These are phyloP conservation scores for Heliconius erato DNA, from an alignment of 2,888 invertebrate genomes.

Conservation along the genomic window DNA sequence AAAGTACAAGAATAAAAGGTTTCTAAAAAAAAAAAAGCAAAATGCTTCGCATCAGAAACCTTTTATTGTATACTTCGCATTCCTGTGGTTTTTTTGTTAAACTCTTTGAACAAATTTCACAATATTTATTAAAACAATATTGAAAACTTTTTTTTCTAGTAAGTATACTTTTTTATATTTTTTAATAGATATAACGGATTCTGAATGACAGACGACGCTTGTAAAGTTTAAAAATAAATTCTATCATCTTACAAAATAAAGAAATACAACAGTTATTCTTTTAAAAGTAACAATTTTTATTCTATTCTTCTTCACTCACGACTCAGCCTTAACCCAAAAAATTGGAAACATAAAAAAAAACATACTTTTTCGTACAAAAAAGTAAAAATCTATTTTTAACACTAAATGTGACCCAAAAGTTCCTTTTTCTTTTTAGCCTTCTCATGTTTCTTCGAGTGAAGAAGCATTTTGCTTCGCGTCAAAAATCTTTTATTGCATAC, in stretches of 20 bases:
- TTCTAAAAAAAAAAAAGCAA: constrained; percentile 45
- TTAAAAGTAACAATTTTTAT: constrained; percentile 8
- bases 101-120: constrained; percentile 72
- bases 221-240: background rate
- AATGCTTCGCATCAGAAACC: constrained; percentile 71
- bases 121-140: background rate
- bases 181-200: background rate
- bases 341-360: background rate
- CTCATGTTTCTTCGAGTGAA: constrained; percentile 71
- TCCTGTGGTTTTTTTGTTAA: constrained; percentile 74
- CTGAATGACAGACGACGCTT: background rate
- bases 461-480: constrained; percentile 68
- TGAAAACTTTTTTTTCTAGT: background rate
- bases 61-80: constrained; percentile 68
- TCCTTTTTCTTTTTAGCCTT: constrained; percentile 66
- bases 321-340: constrained; percentile 2
- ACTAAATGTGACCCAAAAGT: constrained; percentile 41
- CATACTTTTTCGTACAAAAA: background rate
- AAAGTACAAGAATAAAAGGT: no score
- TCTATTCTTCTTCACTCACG: constrained; percentile 1
- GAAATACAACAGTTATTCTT: background rate
- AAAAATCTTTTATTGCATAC: constrained; percentile 72
- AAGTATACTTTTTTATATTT: background rate
- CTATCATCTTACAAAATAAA: background rate
- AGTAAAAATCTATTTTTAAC: background rate